Evolutionary conservation across 1,140 invertebrate genomes (phyloP).

Genomic region (Saccostrea cuccullata): DNA sequence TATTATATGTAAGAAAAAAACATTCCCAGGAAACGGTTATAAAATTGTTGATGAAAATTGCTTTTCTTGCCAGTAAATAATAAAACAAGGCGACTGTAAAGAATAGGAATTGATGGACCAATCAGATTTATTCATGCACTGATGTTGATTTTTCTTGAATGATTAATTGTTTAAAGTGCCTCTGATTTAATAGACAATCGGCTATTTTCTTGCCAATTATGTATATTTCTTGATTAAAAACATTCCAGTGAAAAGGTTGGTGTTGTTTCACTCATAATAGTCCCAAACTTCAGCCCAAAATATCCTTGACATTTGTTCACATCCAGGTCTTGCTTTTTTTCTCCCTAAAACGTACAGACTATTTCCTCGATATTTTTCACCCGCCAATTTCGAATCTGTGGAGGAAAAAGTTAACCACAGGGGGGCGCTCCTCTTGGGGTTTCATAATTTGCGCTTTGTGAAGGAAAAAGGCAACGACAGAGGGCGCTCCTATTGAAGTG

Average conservation of each 20-base stretch:
- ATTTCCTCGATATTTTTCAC: too few relatives aligned
- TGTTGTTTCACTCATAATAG: background rate
- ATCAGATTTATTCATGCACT: background rate
- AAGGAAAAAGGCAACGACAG: background rate
- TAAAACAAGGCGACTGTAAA: background rate
- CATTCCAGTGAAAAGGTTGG: background rate
- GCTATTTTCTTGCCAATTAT: conserved; percentile 22
- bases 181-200: background rate
- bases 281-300: background rate
- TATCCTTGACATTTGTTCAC: background rate
- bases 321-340: too few relatives aligned
- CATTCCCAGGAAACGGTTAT: background rate
- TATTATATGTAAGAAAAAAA: background rate
- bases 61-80: conserved; percentile 20
- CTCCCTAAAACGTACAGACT: too few relatives aligned
- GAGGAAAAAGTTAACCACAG: background rate
- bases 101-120: background rate
- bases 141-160: background rate
- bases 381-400: background rate
- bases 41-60: background rate
- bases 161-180: background rate
- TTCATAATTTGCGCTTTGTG: too few relatives aligned
- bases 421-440: background rate
- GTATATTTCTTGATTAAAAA: conserved; percentile 35
- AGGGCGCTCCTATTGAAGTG: background rate